Percentiles rank a stretch among this genome's conserved stretches.
Conservation (phyloP, 2,888 invertebrate genomes). For the Cheilosia variabilis region DNA sequence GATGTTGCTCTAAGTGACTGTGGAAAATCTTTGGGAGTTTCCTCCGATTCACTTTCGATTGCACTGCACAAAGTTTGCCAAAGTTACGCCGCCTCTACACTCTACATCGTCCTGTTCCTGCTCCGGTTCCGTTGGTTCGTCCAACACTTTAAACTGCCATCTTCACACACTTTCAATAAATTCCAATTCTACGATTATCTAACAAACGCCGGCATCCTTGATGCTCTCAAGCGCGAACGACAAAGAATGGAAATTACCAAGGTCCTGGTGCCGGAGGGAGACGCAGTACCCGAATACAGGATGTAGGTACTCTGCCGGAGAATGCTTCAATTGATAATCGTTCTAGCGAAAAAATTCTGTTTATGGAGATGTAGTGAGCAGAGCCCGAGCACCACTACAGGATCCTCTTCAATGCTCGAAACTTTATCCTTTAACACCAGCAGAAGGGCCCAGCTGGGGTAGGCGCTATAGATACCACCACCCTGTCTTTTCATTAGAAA, state of each 20-base stretch:
- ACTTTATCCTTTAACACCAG: conserved; percentile 73
- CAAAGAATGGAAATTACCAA: conserved; percentile 71
- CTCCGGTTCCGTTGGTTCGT: conserved; percentile 32
- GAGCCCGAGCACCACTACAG: conserved; percentile 44
- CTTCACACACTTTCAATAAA: conserved; percentile 73
- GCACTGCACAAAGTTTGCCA: conserved; percentile 33
- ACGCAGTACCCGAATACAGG: neutral
- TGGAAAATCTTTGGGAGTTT: conserved; percentile 39
- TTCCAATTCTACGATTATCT: conserved; percentile 72
- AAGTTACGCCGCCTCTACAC: conserved; percentile 32
- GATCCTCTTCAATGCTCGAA: conserved; percentile 62
- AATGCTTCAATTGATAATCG: conserved; percentile 74
- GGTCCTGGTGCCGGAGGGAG: conserved; percentile 30
- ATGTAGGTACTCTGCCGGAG: conserved; percentile 38
- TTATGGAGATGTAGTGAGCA: conserved; percentile 60
- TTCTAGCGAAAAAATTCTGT: conserved; percentile 70
- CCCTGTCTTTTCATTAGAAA: conserved; percentile 56
- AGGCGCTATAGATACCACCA: neutral
- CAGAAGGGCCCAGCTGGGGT: conserved; percentile 24
- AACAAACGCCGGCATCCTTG: conserved; percentile 68
- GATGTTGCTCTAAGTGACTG: conserved; percentile 69
- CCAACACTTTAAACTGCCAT: conserved; percentile 68
- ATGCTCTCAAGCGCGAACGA: conserved; percentile 67
- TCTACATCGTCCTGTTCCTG: conserved; percentile 36
- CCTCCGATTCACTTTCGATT: conserved; percentile 42